Evolutionary conservation across 2,888 invertebrate genomes (phyloP).

Genomic region (Quadriops clusia): DNA sequence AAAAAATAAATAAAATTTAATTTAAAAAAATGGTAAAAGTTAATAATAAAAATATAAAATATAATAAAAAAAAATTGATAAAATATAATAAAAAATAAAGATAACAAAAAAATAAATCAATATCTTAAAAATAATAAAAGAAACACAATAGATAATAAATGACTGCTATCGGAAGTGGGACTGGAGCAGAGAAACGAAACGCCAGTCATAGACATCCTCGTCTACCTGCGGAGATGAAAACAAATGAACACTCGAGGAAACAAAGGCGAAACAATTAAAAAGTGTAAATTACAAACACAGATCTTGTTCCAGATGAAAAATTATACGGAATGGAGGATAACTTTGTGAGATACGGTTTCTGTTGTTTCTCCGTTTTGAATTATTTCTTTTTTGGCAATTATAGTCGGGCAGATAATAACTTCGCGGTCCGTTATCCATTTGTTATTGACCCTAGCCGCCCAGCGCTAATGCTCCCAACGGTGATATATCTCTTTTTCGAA

Average conservation of each 20-base stretch:
- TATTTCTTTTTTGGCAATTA: conserved; percentile 30
- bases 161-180: too few relatives aligned
- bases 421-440: conserved; percentile 16
- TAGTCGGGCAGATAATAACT: conserved; percentile 28
- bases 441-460: conserved; percentile 8
- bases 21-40: too few relatives aligned
- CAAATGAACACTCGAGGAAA: conserved; percentile 22
- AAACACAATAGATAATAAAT: too few relatives aligned
- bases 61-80: neutral
- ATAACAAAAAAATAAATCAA: too few relatives aligned
- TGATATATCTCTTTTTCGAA: too few relatives aligned
- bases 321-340: conserved; percentile 30
- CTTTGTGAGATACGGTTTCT: conserved; percentile 32
- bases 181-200: too few relatives aligned
- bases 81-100: neutral
- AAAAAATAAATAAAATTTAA: too few relatives aligned
- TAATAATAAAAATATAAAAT: too few relatives aligned
- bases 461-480: too few relatives aligned
- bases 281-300: conserved; percentile 34
- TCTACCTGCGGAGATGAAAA: conserved; percentile 18
- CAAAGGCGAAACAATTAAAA: conserved; percentile 36
- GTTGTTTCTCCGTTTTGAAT: conserved; percentile 28
- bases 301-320: conserved; percentile 32
- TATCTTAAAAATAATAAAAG: too few relatives aligned
- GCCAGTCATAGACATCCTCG: conserved; percentile 15